Percentiles rank a stretch among this genome's conserved stretches.
Evolutionary conservation across 2,888 invertebrate genomes (phyloP).

Genomic region (Griposia aprilina): DNA sequence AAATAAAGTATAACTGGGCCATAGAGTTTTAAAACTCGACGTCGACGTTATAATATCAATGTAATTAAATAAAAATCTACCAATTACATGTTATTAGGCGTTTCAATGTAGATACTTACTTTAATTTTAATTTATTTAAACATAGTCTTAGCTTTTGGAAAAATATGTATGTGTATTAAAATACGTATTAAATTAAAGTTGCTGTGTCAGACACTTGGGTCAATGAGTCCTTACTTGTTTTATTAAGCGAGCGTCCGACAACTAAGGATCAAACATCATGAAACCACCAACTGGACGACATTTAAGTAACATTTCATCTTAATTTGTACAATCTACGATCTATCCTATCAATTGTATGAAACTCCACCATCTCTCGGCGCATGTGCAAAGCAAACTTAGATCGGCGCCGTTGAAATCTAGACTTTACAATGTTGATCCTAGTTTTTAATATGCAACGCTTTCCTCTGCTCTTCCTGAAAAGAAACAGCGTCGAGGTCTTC

Average conservation of each 20-base stretch:
- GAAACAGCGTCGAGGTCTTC: background rate
- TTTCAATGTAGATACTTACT: too few relatives aligned
- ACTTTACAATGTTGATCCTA: background rate
- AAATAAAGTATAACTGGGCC: background rate
- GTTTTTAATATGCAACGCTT: background rate
- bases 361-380: too few relatives aligned
- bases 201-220: too few relatives aligned
- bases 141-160: too few relatives aligned
- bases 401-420: conserved; percentile 6
- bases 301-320: background rate
- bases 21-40: background rate
- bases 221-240: too few relatives aligned
- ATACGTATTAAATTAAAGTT: too few relatives aligned
- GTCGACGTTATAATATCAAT: background rate
- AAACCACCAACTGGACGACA: background rate
- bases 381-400: background rate
- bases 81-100: background rate
- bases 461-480: background rate
- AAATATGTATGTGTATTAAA: too few relatives aligned
- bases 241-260: too few relatives aligned
- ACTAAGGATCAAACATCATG: too few relatives aligned
- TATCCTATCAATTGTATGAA: background rate
- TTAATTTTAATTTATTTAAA: background rate
- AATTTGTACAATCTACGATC: background rate
- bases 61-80: background rate